Conservation (phyloP, 1,140 invertebrate species). For the Trachymyrmex cornetzi region DNA sequence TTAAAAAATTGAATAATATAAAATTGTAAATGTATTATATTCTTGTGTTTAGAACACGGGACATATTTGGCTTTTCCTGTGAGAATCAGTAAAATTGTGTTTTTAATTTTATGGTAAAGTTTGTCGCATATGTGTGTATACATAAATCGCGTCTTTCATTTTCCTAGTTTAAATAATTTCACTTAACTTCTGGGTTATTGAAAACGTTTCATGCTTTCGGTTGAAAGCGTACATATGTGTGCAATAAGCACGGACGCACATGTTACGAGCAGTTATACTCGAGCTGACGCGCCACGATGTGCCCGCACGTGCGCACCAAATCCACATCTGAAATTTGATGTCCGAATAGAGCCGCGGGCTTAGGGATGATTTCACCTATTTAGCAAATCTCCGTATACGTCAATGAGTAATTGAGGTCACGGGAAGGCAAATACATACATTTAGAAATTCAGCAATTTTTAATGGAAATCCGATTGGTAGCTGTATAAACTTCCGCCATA, state of each 20-base stretch:
- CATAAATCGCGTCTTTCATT: not conserved
- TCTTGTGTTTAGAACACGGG: not conserved
- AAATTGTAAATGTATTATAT: not conserved
- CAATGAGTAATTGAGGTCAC: not conserved
- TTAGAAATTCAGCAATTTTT: constrained; percentile 22
- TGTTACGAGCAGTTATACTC: constrained; percentile 51
- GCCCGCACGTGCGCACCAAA: constrained; percentile 24
- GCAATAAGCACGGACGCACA: constrained; percentile 13
- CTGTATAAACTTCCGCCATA: not conserved
- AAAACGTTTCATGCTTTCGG: not conserved
- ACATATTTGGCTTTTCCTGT: not conserved
- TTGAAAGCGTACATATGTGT: not conserved
- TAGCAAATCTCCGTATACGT: not conserved
- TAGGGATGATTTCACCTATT: constrained; percentile 25
- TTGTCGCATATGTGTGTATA: not conserved
- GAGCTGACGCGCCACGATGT: constrained; percentile 29
- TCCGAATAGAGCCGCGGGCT: not conserved
- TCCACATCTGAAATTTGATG: constrained; percentile 29
- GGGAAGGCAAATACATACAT: not conserved
- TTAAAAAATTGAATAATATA: not conserved
- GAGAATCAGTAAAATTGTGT: too few relatives aligned
- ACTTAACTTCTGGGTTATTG: not conserved
- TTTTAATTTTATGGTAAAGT: not conserved
- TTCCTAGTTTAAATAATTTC: not conserved
- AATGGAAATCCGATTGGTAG: not conserved